Evolutionary conservation across 1,140 invertebrate genomes (phyloP).

Genomic region (Pseudomyrmex concolor): DNA sequence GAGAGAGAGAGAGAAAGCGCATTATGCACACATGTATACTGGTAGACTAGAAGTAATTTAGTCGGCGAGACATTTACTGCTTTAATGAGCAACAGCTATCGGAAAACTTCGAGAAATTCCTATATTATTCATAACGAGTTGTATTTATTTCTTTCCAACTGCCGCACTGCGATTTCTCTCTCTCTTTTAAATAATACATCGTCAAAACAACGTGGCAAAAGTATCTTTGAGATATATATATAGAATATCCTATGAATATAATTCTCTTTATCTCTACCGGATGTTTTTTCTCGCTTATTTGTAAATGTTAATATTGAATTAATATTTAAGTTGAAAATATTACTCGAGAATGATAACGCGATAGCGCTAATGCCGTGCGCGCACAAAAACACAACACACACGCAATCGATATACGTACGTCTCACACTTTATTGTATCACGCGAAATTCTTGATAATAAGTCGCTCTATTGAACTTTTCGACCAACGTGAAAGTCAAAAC

Average conservation of each 20-base stretch:
- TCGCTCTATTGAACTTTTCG: slow-evolving; percentile 54
- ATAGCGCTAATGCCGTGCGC: too few relatives aligned
- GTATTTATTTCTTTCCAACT: slow-evolving; percentile 61
- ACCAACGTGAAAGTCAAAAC: slow-evolving; percentile 43
- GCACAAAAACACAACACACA: too few relatives aligned
- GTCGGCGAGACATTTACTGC: neutral
- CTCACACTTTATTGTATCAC: neutral
- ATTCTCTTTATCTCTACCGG: neutral
- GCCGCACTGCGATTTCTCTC: slow-evolving; percentile 5
- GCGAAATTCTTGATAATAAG: slow-evolving; percentile 49
- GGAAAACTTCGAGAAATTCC: slow-evolving; percentile 25
- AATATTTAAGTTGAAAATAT: too few relatives aligned
- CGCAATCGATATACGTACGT: neutral
- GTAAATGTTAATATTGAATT: too few relatives aligned
- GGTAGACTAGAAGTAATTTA: neutral
- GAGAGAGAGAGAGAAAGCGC: too few relatives aligned
- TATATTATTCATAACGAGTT: slow-evolving; percentile 61
- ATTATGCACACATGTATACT: neutral
- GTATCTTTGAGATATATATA: slow-evolving; percentile 45
- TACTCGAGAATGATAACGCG: neutral
- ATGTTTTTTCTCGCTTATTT: neutral
- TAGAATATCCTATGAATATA: neutral
- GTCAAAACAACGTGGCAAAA: slow-evolving; percentile 58
- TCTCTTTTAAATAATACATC: slow-evolving; percentile 68
- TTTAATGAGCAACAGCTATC: neutral